A percentile compares a stretch with the other conserved stretches of the same genome.
These are phyloP conservation scores for Protophormia terraenovae DNA, from an alignment of 2,888 invertebrate genomes.

Conservation along the genomic window DNA sequence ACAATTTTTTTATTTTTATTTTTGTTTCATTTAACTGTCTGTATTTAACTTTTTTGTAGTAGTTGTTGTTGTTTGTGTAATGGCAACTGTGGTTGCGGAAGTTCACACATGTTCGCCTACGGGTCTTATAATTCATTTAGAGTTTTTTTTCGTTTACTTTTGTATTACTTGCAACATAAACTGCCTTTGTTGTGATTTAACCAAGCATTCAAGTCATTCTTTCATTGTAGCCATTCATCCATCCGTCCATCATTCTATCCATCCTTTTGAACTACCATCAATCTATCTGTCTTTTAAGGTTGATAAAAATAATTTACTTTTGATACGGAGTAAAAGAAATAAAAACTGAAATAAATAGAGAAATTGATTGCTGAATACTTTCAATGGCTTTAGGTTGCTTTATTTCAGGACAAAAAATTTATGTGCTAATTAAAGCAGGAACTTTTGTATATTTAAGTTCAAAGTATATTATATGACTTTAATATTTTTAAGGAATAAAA, in stretches of 20 bases:
- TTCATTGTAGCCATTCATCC: not conserved
- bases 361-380: slow-evolving; percentile 21
- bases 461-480: too few relatives aligned
- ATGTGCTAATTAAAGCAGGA: too few relatives aligned
- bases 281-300: slow-evolving; percentile 31
- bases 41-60: not conserved
- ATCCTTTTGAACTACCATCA: too few relatives aligned
- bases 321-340: not conserved
- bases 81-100: slow-evolving; percentile 62
- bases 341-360: not conserved
- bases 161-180: slow-evolving; percentile 24
- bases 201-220: slow-evolving; percentile 23
- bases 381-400: not conserved
- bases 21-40: slow-evolving; percentile 22
- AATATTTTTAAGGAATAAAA: too few relatives aligned
- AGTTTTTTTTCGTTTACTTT: slow-evolving; percentile 3
- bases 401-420: not conserved
- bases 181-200: slow-evolving; percentile 50
- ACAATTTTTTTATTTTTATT: not conserved
- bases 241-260: not conserved
- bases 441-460: too few relatives aligned
- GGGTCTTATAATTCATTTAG: slow-evolving; percentile 62
- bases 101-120: slow-evolving; percentile 68
- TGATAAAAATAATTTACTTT: slow-evolving; percentile 34
- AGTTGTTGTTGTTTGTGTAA: slow-evolving; percentile 3